Evolutionary conservation across 2,888 invertebrate genomes (phyloP), one percentile per base, ranked within the genome.

Genomic region (Drosophila fulvimacula): DNA sequence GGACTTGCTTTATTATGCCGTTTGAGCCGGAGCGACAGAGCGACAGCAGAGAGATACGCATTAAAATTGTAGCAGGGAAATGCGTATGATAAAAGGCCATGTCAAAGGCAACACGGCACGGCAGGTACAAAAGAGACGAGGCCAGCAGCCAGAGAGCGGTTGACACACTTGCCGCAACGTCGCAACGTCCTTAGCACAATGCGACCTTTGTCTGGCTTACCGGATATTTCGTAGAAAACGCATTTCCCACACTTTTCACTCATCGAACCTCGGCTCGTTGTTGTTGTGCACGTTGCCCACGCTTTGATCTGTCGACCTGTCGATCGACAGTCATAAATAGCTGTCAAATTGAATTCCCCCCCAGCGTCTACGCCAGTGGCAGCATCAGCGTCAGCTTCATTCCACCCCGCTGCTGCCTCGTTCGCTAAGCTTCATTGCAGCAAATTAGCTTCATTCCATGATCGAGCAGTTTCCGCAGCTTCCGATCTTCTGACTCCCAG

Each of bases 241-340:
- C 71, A 76, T 79, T 86, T 86, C 86, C 88, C 88, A 84, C 85
- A 85, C 82, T 85, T 81, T 82, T 85, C 67, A 61, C 69, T 46
- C 38, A 5, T 11, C 51, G 13, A 32, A 15, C 17, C 17, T 32
- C 48, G 27, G 17, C 17, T 5, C 19, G 38, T 7, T 32, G 42
- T 38, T 5, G 41, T 17, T 27, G 56, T 53, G 30, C 19, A n/a
- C 49, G 60, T 62, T 69, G 81, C 77, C 81, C 73, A 84, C 82
- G 82, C 72, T 63, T 62, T 61, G 62, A 64, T 55, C 55, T 59
- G 72, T 81, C 76, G 72, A 80, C 81, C 72, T 59, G 72, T 81
- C 76, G 72, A 82, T 83, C 72, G 77, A 27, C 51, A 66, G 41
- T 46, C 68, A 79, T 81, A 79, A 82, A 82, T 81, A 76, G 76